Base-by-base conservation (phyloP, 2,113 vertebrate species). In the Cranoglanis bouderius region DNA sequence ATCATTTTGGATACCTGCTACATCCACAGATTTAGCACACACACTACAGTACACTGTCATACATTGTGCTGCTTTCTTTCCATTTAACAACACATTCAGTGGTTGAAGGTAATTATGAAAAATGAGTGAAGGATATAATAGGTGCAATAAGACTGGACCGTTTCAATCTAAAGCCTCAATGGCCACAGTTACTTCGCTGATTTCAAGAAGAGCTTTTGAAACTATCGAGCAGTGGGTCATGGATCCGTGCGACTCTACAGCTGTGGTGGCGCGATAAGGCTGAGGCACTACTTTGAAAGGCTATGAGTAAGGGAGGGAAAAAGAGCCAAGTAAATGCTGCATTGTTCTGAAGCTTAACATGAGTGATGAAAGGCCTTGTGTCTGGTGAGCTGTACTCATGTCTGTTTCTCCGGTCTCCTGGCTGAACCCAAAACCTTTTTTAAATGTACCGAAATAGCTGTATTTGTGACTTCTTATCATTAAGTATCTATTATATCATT, bases 191-290 rank as follows among this genome's bases (percentile, higher is more conserved):
- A 46, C 38, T 87, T 65, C 19, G 21, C 35, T 38, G 70, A 46
- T 65, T 87, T 32, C 29, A 32, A 65, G 14, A 19, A 4, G 53
- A 82, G 53, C 67, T 87, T 77, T 75, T 89, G 55, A 74, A 87
- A 72, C 35, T 2, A 74, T 57, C 38, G 32, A 74, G 67, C n/a
- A 72, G 21, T 6, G 53, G 46, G 65, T 53, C 46, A 40, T 32
- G 51, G 35, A 53, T 61, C 67, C 55, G 24, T 19, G 18, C 13
- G 51, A 65, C 75, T 87, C 46, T 2, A 51, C 86, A 85, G 72
- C 89, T 90, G 86, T 16, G 81, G 55, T 55, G 49, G 83, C 8
- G 57, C 35, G 82, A 88, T 90, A 90, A 87, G 85, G n/a, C 65
- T 1, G 10, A 85, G 86, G 21, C 46, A 29, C n/a, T 67, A 32